Base-by-base conservation (phyloP, 2,797 vertebrate species). In the Gallirallus australis region DNA sequence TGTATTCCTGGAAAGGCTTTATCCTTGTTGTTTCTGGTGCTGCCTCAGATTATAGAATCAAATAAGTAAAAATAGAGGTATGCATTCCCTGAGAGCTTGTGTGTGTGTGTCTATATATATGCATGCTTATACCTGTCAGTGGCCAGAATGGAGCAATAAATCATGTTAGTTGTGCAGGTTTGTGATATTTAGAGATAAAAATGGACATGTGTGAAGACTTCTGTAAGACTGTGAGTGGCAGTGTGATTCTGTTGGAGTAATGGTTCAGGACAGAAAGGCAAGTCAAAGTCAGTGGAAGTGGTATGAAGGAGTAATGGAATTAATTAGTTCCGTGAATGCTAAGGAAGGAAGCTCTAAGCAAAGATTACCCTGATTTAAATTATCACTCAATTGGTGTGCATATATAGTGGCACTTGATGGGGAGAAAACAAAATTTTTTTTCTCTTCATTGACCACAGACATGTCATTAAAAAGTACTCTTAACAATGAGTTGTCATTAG, bases 1-100 rank as follows among this genome's bases (percentile, higher is more conserved):
- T 52, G 5, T 61, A 53, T 82, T 93, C n/a, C 59, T 91, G 52
- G n/a, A 82, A 76, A 60, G 27, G 21, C 33, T 86, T 93, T 42
- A 1, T 39, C 15, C 4, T 1, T 83, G 7, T 48, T 83, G 6
- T 37, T 81, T 93, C 23, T 72, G 53, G 11, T 75, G 15, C 40
- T 93, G 9, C 14, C 21, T 80, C 24, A 69, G 15, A 72, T 9
- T 19, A 4, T 10, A 39, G n/a, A 11, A 30, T 42, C n/a, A 76
- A 61, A 24, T 50, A 53, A 40, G 7, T 82, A 20, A 70, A 20
- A 82, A 28, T 16, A 21, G 23, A 15, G 8, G 6, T 47, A 4
- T 33, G 21, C 5, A 5, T 93, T 86, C 54, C 23, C 16, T 2
- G 11, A 86, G 57, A 81, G 56, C 64, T 17, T 40, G 39, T 40